phyloP scores from a whole-genome alignment of 2,888 invertebrate genomes.

The Periphyllus acericola region DNA sequence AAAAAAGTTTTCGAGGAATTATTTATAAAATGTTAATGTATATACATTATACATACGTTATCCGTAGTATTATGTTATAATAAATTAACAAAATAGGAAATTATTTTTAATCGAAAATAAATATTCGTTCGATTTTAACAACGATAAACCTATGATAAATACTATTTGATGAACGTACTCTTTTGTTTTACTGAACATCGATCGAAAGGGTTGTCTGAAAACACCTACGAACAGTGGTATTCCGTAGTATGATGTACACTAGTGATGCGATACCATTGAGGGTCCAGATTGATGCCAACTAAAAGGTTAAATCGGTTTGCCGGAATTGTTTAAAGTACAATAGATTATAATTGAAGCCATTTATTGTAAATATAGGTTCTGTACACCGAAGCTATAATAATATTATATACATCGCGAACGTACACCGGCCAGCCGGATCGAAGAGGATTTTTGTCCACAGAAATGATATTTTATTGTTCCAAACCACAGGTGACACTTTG shows the following conservation, averaged over 20 bases:
- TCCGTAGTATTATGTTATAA: not conserved
- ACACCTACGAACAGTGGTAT: not conserved
- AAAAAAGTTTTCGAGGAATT: not conserved
- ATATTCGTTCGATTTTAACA: not conserved
- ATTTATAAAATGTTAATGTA: conserved; percentile 9
- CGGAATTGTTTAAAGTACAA: too few relatives aligned
- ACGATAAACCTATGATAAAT: not conserved
- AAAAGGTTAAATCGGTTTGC: too few relatives aligned
- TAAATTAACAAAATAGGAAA: not conserved
- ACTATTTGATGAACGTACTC: not conserved
- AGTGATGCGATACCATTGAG: not conserved
- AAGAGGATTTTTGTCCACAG: too few relatives aligned
- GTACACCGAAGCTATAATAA: too few relatives aligned
- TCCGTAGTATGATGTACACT: not conserved
- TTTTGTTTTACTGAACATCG: not conserved
- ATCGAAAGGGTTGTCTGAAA: not conserved
- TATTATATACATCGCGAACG: too few relatives aligned
- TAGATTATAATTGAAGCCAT: too few relatives aligned
- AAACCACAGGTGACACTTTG: too few relatives aligned
- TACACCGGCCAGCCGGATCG: too few relatives aligned
- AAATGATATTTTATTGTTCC: too few relatives aligned
- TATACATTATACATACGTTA: not conserved
- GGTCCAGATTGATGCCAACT: too few relatives aligned
- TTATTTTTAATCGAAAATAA: not conserved
- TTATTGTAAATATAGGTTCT: too few relatives aligned